These are phyloP conservation scores for Calliopum simillimum DNA, from an alignment of 2,888 invertebrate species.

Conservation along the genomic window DNA sequence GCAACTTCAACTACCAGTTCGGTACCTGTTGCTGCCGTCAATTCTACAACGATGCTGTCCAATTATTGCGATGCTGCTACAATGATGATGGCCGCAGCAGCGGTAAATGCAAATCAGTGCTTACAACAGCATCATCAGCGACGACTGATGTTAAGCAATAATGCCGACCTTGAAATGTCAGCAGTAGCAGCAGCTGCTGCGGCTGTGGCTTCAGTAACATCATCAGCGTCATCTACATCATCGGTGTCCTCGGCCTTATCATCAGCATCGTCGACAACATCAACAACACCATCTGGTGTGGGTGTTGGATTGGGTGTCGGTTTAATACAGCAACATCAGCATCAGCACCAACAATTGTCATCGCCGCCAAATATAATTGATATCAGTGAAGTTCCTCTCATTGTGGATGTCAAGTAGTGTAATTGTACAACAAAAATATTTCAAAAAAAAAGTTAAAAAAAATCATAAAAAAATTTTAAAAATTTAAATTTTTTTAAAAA, in stretches of 20 bases:
- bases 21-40: constrained; percentile 52
- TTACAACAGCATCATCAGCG: constrained; percentile 64
- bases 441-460: constrained; percentile 47
- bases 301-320: constrained; percentile 23
- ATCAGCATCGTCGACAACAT: constrained; percentile 42
- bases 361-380: constrained; percentile 67
- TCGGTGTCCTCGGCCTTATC: constrained; percentile 48
- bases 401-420: constrained; percentile 67
- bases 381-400: constrained; percentile 67
- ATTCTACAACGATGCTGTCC: constrained; percentile 63
- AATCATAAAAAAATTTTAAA: constrained; percentile 43
- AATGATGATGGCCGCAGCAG: constrained; percentile 66
- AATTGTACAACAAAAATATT: constrained; percentile 50
- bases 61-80: constrained; percentile 66
- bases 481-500: constrained; percentile 43
- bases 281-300: constrained; percentile 32
- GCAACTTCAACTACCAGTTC: constrained; percentile 46
- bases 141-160: constrained; percentile 54
- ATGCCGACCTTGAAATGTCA: constrained; percentile 48
- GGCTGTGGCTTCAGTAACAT: constrained; percentile 47
- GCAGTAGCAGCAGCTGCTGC: constrained; percentile 43
- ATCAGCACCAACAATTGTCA: constrained; percentile 49
- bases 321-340: constrained; percentile 41
- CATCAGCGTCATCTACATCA: constrained; percentile 55
- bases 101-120: constrained; percentile 65